These are phyloP conservation scores for Eospalax fontanierii DNA, from an alignment of 2,797 vertebrate species.

Conservation along the genomic window DNA sequence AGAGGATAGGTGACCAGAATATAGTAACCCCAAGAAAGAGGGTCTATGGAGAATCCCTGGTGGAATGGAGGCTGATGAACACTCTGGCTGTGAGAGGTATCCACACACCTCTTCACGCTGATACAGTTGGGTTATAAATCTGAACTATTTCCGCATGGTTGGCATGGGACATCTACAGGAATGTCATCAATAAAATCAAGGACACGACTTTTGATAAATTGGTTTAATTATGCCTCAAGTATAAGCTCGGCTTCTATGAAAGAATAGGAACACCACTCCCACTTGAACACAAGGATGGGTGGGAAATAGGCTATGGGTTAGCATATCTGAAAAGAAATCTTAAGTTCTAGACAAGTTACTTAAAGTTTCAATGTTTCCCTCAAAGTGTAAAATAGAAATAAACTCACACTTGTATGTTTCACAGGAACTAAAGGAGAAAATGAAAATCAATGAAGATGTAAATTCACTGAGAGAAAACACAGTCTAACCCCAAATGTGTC, in stretches of 20 bases:
- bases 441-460: slow-evolving; percentile 2
- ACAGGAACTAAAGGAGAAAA: neutral
- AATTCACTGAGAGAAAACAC: slow-evolving; percentile 9
- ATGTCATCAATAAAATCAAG: neutral
- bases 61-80: rapidly evolving
- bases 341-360: neutral
- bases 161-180: neutral
- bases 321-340: neutral
- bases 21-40: neutral
- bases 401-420: neutral
- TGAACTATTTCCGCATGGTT: neutral
- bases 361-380: slow-evolving; percentile 35
- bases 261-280: neutral
- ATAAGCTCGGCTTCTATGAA: neutral
- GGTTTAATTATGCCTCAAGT: neutral
- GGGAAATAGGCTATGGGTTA: neutral
- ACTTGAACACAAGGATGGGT: neutral
- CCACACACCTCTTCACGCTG: neutral
- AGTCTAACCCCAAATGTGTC: neutral
- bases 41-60: neutral
- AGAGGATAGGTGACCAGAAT: neutral
- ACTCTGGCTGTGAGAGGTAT: neutral
- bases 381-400: neutral
- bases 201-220: neutral
- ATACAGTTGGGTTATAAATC: neutral